Evolutionary conservation across 1,140 invertebrate genomes (phyloP), one percentile per base, ranked within the genome.

Genomic region (Amyelois transitella): DNA sequence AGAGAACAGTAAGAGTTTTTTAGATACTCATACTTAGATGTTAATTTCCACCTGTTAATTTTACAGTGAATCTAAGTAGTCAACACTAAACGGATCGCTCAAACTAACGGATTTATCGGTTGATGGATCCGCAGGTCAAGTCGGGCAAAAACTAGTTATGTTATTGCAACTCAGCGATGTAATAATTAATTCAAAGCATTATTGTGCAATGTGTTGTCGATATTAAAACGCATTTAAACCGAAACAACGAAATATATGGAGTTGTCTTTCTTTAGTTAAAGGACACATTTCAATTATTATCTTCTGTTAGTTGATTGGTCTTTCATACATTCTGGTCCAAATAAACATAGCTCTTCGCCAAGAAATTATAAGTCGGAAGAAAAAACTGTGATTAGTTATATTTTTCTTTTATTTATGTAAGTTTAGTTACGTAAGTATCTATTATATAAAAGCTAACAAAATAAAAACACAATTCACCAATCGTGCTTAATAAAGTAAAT

Each of bases 171-270:
- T 72, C 66, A 62, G 60, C 69, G 59, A 69, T 60, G 66, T 66
- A 65, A 69, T 80, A 77, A 81, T 81, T 79, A 75, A 81, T 83
- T 81, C 72, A 73, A 64, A 63, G 62, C 63, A 66, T 78, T 75
- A 79, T 82, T 82, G 75, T 76, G 69, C 75, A 82, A 81, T 75
- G 71, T 75, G 72, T 68, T 78, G 69, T 72, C 67, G 71, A 76
- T 79, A 82, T 77, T 77, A 75, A 79, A 80, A 73, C 58, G 67
- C 72, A 75, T 72, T 77, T 74, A 64, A 69, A 68, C 48, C 38
- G 44, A 57, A 58, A 61, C 47, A 58, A 4, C 45, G 62, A 43
- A 49, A 67, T 49, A 22, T 45, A 55, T 63, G 28, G 62, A 64
- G 55, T 22, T 18, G 53, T 0, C 22, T 19, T 19, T 24, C 2